Evolutionary conservation across 2,888 invertebrate genomes (phyloP).

Genomic region (Troilus luridus): DNA sequence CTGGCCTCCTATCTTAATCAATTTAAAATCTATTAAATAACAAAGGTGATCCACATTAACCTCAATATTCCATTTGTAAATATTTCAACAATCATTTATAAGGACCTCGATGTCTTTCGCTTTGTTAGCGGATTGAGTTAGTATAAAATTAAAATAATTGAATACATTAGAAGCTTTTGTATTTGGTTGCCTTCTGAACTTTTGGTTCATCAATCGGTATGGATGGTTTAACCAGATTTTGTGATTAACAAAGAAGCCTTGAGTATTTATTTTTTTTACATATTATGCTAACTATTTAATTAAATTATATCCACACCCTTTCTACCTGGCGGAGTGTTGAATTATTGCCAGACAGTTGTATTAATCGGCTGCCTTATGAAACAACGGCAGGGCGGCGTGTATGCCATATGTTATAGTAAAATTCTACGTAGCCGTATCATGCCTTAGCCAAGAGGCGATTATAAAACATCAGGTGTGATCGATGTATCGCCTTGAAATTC

Average conservation of each 20-base stretch:
- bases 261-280: not conserved
- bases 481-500: constrained; percentile 39
- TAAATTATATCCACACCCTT: not conserved
- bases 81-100: too few species aligned
- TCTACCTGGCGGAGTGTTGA: not conserved
- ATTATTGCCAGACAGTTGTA: not conserved
- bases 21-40: too few species aligned
- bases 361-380: not conserved
- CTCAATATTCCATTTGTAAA: too few species aligned
- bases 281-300: not conserved
- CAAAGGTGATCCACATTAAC: too few species aligned
- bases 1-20: too few species aligned
- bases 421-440: constrained; percentile 22
- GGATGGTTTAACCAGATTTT: too few species aligned
- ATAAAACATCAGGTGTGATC: constrained; percentile 33
- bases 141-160: too few species aligned
- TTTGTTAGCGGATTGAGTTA: not conserved
- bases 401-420: constrained; percentile 32
- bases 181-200: not conserved
- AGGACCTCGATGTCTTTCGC: too few species aligned
- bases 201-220: not conserved
- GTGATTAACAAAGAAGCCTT: too few species aligned
- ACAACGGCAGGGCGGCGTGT: not conserved
- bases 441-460: constrained; percentile 31
- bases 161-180: not conserved